These are phyloP conservation scores for Liparis tanakae DNA, from an alignment of 2,797 vertebrate genomes.

Conservation along the genomic window DNA sequence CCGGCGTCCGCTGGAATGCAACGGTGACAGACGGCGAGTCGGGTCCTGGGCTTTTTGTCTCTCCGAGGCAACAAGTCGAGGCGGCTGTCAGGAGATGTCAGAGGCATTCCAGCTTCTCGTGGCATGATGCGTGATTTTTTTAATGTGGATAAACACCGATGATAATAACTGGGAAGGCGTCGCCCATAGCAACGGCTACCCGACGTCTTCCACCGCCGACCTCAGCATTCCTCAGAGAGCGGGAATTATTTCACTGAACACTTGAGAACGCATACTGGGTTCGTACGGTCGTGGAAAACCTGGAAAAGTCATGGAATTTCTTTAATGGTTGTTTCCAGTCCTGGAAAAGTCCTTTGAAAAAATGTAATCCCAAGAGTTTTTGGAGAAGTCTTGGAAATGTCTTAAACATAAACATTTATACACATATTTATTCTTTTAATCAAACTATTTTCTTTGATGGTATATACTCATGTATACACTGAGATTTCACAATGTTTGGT, in stretches of 20 bases:
- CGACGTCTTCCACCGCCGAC: constrained; percentile 3
- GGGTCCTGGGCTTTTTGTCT: constrained; percentile 14
- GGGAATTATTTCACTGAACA: constrained; percentile 24
- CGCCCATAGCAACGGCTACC: constrained; percentile 23
- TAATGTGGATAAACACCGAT: constrained; percentile 48
- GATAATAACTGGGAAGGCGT: constrained; percentile 45
- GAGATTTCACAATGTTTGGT: no score
- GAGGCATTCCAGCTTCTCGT: constrained; percentile 63
- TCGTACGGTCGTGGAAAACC: no score
- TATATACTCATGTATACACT: no score
- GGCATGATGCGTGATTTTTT: constrained; percentile 48
- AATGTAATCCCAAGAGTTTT: no score
- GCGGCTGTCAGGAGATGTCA: constrained; percentile 40
- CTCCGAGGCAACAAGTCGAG: constrained; percentile 53
- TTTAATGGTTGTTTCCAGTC: no score
- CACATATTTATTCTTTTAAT: no score
- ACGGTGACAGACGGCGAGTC: constrained; percentile 34
- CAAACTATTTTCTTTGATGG: no score
- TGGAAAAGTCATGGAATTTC: no score
- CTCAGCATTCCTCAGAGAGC: constrained; percentile 19
- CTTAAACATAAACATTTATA: no score
- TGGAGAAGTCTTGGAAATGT: no score
- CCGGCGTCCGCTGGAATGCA: constrained; percentile 55
- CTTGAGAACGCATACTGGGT: constrained; percentile 1
- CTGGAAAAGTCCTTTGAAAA: no score